phyloP scores from a whole-genome alignment of 1,140 invertebrate species.

The Drepana arcuata region DNA sequence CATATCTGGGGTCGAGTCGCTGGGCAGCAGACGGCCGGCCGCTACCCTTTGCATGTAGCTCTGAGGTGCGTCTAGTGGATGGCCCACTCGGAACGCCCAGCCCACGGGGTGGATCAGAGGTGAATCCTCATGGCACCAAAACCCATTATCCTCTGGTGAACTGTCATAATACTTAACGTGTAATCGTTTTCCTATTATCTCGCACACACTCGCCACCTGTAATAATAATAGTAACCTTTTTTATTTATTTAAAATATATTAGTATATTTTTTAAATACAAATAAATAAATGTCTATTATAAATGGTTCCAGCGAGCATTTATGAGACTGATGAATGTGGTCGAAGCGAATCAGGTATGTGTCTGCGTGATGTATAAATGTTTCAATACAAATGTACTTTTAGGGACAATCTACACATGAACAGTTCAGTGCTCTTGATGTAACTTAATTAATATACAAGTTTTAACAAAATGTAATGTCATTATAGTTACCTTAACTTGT shows the following conservation, averaged over 20 bases:
- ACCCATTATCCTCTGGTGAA: constrained; percentile 83
- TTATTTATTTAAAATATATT: too few species aligned
- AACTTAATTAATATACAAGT: too few species aligned
- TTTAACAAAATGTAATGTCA: too few species aligned
- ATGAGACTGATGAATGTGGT: not conserved
- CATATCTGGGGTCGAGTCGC: constrained; percentile 79
- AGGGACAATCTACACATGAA: too few species aligned
- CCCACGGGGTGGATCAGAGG: constrained; percentile 95
- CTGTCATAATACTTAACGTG: constrained; percentile 93
- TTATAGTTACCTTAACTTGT: constrained; percentile 88
- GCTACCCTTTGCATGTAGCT: constrained; percentile 81
- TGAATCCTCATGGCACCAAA: constrained; percentile 97
- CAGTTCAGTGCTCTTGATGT: too few species aligned
- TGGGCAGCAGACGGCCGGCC: constrained; percentile 75
- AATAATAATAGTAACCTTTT: too few species aligned
- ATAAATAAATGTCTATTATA: constrained; percentile 3
- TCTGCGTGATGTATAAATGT: too few species aligned
- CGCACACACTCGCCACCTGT: constrained; percentile 84
- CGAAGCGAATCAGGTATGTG: too few species aligned
- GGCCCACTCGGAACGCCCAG: constrained; percentile 92
- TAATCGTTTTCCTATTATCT: constrained; percentile 92
- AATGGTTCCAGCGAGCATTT: not conserved
- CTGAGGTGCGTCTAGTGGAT: constrained; percentile 86
- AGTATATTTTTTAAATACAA: too few species aligned
- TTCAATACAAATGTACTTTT: not conserved